Evolutionary conservation across 2,113 vertebrate genomes (phyloP).

Genomic region (Protomyctophum bolini): DNA sequence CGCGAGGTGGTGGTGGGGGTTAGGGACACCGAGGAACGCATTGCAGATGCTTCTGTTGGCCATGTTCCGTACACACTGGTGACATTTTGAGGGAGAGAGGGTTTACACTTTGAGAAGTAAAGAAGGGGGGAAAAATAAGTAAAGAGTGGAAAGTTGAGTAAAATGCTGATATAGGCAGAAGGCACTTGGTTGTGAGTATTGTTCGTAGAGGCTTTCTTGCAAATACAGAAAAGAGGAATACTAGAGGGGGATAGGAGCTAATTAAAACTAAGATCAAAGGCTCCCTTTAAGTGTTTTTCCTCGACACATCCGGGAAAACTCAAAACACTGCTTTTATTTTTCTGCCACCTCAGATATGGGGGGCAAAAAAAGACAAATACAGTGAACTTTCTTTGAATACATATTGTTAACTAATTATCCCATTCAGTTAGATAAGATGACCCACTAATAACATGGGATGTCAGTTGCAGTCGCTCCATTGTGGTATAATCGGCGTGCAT

Average conservation of each 20-base stretch:
- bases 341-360: slow-evolving; percentile 74
- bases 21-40: neutral
- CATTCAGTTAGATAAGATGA: slow-evolving; percentile 61
- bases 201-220: slow-evolving; percentile 76
- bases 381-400: slow-evolving; percentile 77
- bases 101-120: slow-evolving; percentile 66
- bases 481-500: slow-evolving; percentile 45
- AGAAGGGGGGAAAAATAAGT: slow-evolving; percentile 66
- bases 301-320: slow-evolving; percentile 77
- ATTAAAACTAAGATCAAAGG: slow-evolving; percentile 82
- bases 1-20: neutral
- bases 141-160: slow-evolving; percentile 74
- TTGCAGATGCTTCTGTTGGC: neutral
- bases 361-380: slow-evolving; percentile 71
- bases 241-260: slow-evolving; percentile 79
- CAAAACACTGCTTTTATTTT: slow-evolving; percentile 76
- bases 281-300: slow-evolving; percentile 78
- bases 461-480: slow-evolving; percentile 17
- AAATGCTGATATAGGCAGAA: slow-evolving; percentile 79
- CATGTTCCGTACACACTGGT: slow-evolving; percentile 12
- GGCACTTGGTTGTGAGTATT: slow-evolving; percentile 73
- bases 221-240: slow-evolving; percentile 81
- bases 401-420: slow-evolving; percentile 75
- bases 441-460: slow-evolving; percentile 44
- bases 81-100: slow-evolving; percentile 46